Conservation (phyloP, 1,140 invertebrate genomes). For the Drosophila sp. region DNA sequence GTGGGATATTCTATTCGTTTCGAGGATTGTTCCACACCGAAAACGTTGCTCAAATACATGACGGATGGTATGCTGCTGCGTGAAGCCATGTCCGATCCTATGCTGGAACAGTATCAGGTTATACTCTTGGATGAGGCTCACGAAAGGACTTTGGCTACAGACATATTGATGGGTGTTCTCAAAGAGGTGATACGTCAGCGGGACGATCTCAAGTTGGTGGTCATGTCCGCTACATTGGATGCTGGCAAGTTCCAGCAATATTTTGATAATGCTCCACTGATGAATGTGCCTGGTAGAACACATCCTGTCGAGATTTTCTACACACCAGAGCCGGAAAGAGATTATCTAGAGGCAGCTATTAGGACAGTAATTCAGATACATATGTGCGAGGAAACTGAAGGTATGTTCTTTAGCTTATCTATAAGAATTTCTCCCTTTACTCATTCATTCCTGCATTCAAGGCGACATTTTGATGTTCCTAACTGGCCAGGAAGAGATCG, state of each 20-base stretch:
- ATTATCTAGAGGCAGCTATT: conserved; percentile 99
- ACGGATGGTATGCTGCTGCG: conserved; percentile 99
- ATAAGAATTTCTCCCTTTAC: not conserved
- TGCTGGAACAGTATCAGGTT: conserved; percentile 97
- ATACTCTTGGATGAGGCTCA: conserved; percentile 99
- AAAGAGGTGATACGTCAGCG: conserved; percentile 99
- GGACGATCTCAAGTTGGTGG: conserved; percentile 97
- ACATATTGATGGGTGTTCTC: conserved; percentile 99
- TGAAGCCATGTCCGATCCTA: conserved; percentile 99
- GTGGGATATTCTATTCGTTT: conserved; percentile 99
- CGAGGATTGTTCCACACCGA: conserved; percentile 98
- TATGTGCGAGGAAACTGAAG: conserved; percentile 97
- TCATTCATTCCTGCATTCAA: not conserved
- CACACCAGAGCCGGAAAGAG: conserved; percentile 98
- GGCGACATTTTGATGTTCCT: conserved; percentile 97
- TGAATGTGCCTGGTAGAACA: conserved; percentile 98
- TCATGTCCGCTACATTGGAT: conserved; percentile 99
- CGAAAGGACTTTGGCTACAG: conserved; percentile 98
- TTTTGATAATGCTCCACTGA: conserved; percentile 98
- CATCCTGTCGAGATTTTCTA: conserved; percentile 99
- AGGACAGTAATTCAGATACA: conserved; percentile 99
- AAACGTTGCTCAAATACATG: conserved; percentile 97
- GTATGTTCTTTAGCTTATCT: conserved; percentile 26
- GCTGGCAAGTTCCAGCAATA: conserved; percentile 99
- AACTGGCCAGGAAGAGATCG: conserved; percentile 98